Base-by-base conservation (phyloP, 1,140 invertebrate genomes). In the Agraylea sexmaculata region DNA sequence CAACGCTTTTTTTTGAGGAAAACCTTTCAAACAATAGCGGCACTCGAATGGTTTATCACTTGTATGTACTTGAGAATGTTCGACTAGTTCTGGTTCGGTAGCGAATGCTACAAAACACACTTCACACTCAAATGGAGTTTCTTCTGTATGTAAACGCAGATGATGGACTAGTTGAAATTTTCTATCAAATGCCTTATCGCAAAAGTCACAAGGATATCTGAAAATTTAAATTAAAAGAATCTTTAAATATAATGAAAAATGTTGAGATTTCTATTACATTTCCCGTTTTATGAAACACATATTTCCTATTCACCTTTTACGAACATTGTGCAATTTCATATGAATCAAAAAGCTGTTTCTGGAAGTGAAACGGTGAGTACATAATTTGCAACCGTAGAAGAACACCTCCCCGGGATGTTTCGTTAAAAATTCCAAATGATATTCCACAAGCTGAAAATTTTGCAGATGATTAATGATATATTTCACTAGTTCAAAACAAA, bases 1-100 rank as follows among this genome's bases (percentile, higher is more conserved):
- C 5, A 66, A 35, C 1, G 62, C 64, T 3, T 63, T 62, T 39
- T 60, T 58, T 40, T 66, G 62, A 0, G 63, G 64, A 39, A 68
- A 68, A 0, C 62, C 53, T 42, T 66, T 68, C 0, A 53, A 48
- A 29, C 47, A 49, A 43, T 40, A 49, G 19, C 47, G 43, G 40
- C 47, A 49, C 43, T 49, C 47, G 23, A 49, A 49, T 2, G 47
- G 47, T 25, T 49, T 49, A 35, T 45, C 43, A 1, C 37, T 40
- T 3, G 39, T 45, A 18, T 40, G 37, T 11, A 45, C 43, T 10
- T 28, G 4, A 1, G 40, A 35, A 21, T 49, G 47, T 10, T 37
- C 21, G 16, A 15, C 8, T 28, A 49, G 19, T 20, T 46, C 35
- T n/a, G 16, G 27, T 38, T 45, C 43, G 17, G 27, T 28, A 2